These are phyloP conservation scores for Caretta caretta DNA, from an alignment of 2,113 vertebrate genomes.

Conservation along the genomic window DNA sequence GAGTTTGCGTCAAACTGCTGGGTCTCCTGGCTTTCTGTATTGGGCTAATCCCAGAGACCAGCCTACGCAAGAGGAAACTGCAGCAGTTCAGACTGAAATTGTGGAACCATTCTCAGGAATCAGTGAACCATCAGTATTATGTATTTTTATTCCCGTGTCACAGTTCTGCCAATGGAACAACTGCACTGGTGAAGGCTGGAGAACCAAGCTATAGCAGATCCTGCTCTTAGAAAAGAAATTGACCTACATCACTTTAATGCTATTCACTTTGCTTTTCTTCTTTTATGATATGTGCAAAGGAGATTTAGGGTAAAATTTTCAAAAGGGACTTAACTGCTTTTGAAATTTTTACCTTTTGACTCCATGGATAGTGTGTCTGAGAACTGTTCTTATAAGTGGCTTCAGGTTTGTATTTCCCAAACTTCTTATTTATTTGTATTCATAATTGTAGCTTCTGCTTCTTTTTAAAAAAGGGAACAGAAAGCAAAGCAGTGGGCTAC, in stretches of 20 bases:
- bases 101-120: too few species aligned
- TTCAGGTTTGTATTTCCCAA: background rate
- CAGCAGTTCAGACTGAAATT: too few species aligned
- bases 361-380: background rate
- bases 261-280: background rate
- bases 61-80: too few species aligned
- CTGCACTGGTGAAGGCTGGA: too few species aligned
- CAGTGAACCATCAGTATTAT: too few species aligned
- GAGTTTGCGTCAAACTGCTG: too few species aligned
- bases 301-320: background rate
- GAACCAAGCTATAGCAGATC: background rate
- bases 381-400: background rate
- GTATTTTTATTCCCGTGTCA: too few species aligned
- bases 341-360: background rate
- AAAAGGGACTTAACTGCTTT: background rate
- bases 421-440: background rate
- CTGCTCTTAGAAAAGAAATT: background rate
- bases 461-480: background rate
- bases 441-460: too few species aligned
- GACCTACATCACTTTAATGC: background rate
- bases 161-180: too few species aligned
- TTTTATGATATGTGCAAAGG: background rate
- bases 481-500: too few species aligned
- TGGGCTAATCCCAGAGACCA: too few species aligned
- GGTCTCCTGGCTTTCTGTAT: too few species aligned